phyloP scores from a whole-genome alignment of 2,888 invertebrate genomes.

The Parnassius glacialis region DNA sequence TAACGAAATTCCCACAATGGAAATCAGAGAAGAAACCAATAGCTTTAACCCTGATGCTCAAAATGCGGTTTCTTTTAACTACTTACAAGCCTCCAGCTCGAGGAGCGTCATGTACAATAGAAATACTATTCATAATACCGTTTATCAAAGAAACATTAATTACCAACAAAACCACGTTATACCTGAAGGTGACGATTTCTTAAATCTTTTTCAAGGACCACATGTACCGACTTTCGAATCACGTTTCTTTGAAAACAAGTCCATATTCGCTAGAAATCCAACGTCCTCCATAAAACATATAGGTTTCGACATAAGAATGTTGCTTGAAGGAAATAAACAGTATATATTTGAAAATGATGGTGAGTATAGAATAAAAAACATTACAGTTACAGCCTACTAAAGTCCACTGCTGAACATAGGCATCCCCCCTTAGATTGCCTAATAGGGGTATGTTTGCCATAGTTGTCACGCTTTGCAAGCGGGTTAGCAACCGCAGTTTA shows the following conservation, averaged over 20 bases:
- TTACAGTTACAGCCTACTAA: no score
- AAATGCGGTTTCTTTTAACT: not conserved
- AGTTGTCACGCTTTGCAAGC: no score
- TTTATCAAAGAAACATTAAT: not conserved
- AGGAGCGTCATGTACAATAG: not conserved
- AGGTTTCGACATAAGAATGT: constrained; percentile 43
- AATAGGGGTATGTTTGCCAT: no score
- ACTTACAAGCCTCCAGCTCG: not conserved
- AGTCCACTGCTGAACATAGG: no score
- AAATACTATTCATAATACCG: not conserved
- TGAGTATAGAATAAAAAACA: constrained; percentile 36
- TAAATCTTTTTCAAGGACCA: constrained; percentile 46
- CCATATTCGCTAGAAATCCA: constrained; percentile 32
- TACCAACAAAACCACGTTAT: constrained; percentile 36
- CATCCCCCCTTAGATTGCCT: no score
- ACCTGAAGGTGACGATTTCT: constrained; percentile 47
- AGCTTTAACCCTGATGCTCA: not conserved
- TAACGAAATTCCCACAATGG: not conserved
- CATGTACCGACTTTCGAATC: constrained; percentile 16
- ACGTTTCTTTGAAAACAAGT: constrained; percentile 50
- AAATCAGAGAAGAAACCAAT: not conserved
- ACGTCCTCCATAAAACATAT: constrained; percentile 45
- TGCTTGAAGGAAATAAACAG: constrained; percentile 4
- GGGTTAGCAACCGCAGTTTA: no score
- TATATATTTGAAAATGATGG: constrained; percentile 35